phyloP scores from a whole-genome alignment of 2,888 invertebrate genomes.

The Strigamia transsilvanica region DNA sequence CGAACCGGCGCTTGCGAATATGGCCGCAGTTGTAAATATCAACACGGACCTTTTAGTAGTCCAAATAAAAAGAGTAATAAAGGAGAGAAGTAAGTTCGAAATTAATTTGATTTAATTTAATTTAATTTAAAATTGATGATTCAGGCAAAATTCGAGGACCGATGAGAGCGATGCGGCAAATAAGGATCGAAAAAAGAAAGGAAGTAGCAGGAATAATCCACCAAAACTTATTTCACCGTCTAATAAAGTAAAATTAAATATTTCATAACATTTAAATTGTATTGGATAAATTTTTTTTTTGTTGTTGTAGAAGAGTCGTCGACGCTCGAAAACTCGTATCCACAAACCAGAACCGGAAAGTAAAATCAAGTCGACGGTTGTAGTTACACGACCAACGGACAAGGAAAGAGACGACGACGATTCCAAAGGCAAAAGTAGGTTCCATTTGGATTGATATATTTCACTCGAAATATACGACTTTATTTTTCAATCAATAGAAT shows the following conservation, averaged over 20 bases:
- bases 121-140: no score
- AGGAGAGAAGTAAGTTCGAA: conserved; percentile 37
- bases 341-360: conserved; percentile 58
- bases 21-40: conserved; percentile 57
- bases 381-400: conserved; percentile 57
- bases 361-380: conserved; percentile 59
- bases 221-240: background rate
- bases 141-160: background rate
- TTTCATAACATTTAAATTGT: background rate
- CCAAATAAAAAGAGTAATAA: conserved; percentile 51
- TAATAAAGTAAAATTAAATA: conserved; percentile 7
- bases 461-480: no score
- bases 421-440: background rate
- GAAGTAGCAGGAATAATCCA: conserved; percentile 44
- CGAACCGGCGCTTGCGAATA: conserved; percentile 57
- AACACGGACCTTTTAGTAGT: conserved; percentile 54
- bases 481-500: background rate
- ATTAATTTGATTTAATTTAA: conserved; percentile 24
- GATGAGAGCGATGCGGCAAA: conserved; percentile 56
- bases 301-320: conserved; percentile 55
- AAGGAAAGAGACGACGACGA: conserved; percentile 55
- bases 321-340: conserved; percentile 56
- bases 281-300: background rate
- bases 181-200: conserved; percentile 56
- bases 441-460: background rate